Evolutionary conservation across 1,140 invertebrate genomes (phyloP), one percentile per base, ranked within the genome.

Genomic region (Harlomillsia oculata): DNA sequence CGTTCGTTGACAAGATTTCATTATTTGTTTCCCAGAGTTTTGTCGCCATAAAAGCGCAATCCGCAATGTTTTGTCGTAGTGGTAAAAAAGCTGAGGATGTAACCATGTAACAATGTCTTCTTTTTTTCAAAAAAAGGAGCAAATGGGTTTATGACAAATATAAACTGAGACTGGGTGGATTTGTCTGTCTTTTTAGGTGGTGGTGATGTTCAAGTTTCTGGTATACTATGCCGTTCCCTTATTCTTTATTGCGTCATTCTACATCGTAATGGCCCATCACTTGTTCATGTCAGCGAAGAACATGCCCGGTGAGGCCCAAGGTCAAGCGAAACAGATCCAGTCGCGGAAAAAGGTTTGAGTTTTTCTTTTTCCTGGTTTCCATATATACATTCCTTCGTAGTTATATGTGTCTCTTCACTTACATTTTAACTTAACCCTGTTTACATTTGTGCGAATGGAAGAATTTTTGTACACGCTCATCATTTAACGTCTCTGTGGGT

Each of bases 221-320:
- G 74, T 90, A 16, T 86, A 89, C 68, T 95, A 93, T 72, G 76
- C 83, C 0, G 72, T 92, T 28, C 92, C 92, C 0, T 72, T 95
- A 25, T 71, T 80, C 2, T 80, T 92, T 18, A 94, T 95, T 56
- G 82, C 80, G 0, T 72, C 83, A 21, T 95, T 93, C 75, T 95
- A 95, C 72, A 74, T 83, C 5, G 72, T 89, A 58, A 95, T 95
- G 82, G 90, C 91, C 0, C 72, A 81, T 0, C 88, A 91, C 69
- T 73, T 95, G 18, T 77, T 93, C 34, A 76, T 81, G 37, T 88
- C 86, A 65, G 85, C 87, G 0, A 79, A 78, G 63, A 83, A 85
- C 64, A 80, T 88, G 48, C 85, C 85, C 1, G 76, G 82, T 0
- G 85, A 85, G 9, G 77, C 85, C 71, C 84, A 86, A 66, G 83